Evolutionary conservation across 2,888 invertebrate genomes (phyloP).

Genomic region (Achlya flavicornis): DNA sequence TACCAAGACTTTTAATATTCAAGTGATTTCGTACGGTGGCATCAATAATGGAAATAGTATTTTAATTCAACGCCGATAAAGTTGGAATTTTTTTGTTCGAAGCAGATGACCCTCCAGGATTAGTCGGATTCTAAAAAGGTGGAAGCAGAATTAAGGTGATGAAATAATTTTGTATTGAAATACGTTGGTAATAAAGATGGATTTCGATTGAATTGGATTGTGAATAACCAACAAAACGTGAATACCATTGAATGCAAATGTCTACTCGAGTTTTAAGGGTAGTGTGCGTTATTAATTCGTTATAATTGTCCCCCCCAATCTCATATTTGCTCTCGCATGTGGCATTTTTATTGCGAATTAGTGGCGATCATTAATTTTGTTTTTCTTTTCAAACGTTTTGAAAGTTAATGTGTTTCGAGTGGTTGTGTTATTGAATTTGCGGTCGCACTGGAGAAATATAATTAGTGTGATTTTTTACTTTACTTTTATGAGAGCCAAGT

Average conservation of each 20-base stretch:
- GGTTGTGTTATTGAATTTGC: constrained; percentile 52
- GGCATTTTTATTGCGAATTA: constrained; percentile 84
- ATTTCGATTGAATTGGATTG: constrained; percentile 30
- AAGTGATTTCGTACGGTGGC: constrained; percentile 68
- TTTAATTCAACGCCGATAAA: constrained; percentile 42
- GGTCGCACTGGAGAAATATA: constrained; percentile 41
- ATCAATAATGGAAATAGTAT: constrained; percentile 37
- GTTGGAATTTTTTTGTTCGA: constrained; percentile 47
- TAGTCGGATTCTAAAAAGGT: constrained; percentile 40
- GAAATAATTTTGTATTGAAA: constrained; percentile 29
- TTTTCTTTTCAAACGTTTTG: constrained; percentile 70
- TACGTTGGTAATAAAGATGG: constrained; percentile 24
- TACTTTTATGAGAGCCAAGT: constrained; percentile 52
- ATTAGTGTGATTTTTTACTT: constrained; percentile 61
- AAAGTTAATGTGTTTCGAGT: constrained; percentile 76
- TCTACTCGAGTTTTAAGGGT: constrained; percentile 82
- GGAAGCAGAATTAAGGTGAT: constrained; percentile 30
- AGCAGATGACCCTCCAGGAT: constrained; percentile 74
- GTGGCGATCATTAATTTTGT: constrained; percentile 83
- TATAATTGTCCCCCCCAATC: constrained; percentile 77
- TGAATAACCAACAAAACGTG: constrained; percentile 69
- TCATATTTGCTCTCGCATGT: constrained; percentile 80
- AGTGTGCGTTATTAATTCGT: constrained; percentile 82
- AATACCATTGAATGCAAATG: constrained; percentile 81
- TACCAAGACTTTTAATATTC: constrained; percentile 84